A percentile compares a stretch with the other conserved stretches of the same genome.
These are phyloP conservation scores for Hippocampus barbouri DNA, from an alignment of 2,113 vertebrate genomes.

Conservation along the genomic window DNA sequence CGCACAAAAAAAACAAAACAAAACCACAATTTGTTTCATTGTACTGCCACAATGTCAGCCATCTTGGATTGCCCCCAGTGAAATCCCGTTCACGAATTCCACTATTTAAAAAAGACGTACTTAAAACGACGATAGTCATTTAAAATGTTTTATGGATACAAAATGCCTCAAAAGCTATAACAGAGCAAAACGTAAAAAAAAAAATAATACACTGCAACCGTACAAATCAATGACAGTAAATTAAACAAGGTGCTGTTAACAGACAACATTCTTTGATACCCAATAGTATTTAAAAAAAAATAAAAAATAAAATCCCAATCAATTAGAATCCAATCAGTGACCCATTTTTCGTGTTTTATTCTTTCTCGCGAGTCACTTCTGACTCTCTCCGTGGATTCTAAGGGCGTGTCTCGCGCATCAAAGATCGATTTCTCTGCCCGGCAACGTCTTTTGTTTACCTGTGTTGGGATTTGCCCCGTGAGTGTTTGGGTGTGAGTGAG, in stretches of 20 bases:
- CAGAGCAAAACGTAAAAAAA: no score
- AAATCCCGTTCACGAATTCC: background rate
- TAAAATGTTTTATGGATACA: background rate
- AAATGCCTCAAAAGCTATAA: background rate
- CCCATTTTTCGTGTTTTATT: no score
- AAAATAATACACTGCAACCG: no score
- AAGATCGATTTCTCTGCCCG: conserved; percentile 20
- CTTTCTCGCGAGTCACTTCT: background rate
- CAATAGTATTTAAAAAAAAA: no score
- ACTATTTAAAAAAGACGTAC: background rate
- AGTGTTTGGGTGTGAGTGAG: conserved; percentile 60
- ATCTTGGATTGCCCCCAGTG: background rate
- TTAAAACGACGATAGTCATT: background rate
- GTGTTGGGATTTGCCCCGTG: conserved; percentile 35
- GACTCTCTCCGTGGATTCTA: background rate
- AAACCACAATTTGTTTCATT: background rate
- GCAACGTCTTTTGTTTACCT: conserved; percentile 27
- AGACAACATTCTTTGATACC: no score
- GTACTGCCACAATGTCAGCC: no score
- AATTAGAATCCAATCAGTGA: no score
- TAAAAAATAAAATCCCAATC: no score
- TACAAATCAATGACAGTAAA: no score
- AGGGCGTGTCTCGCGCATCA: background rate
- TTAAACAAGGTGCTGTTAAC: no score
- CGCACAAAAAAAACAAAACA: no score